Evolutionary conservation across 2,113 vertebrate genomes (phyloP).

Genomic region (Cryptoleucopteryx plumbea): DNA sequence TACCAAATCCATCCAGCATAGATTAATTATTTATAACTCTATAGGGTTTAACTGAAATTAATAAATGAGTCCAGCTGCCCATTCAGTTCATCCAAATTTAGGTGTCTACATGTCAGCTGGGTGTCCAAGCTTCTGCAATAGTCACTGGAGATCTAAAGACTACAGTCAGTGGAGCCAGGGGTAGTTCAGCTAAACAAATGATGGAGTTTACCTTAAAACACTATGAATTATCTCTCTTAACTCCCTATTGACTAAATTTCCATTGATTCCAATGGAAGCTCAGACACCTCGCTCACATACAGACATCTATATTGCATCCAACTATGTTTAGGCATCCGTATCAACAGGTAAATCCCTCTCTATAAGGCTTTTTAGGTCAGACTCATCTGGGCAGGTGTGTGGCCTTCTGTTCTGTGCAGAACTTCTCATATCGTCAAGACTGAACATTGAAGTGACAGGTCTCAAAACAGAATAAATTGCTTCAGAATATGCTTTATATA

Average conservation of each 20-base stretch:
- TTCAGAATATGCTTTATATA: slow-evolving; percentile 5
- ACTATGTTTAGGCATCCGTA: not conserved
- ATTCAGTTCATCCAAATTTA: not conserved
- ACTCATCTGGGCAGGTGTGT: not conserved
- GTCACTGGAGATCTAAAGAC: not conserved
- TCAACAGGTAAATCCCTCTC: not conserved
- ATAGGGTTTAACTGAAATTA: not conserved
- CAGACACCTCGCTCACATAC: not conserved
- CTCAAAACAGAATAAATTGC: slow-evolving; percentile 16
- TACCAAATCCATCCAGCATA: not conserved
- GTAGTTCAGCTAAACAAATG: not conserved
- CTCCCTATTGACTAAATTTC: not conserved
- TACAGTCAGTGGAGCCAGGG: not conserved
- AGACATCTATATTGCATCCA: not conserved
- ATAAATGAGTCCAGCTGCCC: not conserved
- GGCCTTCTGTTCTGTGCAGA: not conserved
- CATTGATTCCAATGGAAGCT: not conserved
- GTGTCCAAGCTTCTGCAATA: not conserved
- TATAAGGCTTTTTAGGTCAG: not conserved
- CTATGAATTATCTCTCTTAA: not conserved
- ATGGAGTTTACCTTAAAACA: not conserved
- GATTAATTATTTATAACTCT: not conserved
- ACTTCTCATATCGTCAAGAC: not conserved
- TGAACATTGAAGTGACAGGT: not conserved
- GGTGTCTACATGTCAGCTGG: not conserved